Conservation (phyloP, 2,113 vertebrate genomes). For the Archocentrus centrarchus region DNA sequence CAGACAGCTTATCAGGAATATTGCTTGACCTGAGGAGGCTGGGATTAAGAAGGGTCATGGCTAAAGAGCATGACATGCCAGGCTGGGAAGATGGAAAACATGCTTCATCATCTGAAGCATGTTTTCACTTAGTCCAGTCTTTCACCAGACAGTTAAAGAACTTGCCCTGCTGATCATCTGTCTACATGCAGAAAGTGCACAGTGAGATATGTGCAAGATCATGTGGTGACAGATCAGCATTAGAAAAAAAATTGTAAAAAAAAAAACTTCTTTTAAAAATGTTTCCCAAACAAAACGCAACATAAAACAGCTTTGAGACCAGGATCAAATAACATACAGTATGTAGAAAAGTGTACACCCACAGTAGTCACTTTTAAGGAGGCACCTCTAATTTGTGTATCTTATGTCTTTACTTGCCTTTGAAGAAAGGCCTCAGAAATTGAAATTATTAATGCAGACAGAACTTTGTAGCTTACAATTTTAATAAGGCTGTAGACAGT, state of each 20-base stretch:
- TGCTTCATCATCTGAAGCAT: conserved; percentile 46
- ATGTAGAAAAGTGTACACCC: neutral
- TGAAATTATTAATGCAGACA: neutral
- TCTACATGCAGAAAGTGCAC: neutral
- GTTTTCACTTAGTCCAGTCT: conserved; percentile 40
- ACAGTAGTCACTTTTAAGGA: neutral
- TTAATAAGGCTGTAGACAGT: neutral
- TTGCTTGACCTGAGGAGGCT: conserved; percentile 18
- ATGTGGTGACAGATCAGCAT: neutral
- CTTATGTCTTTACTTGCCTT: neutral
- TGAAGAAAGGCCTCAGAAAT: neutral
- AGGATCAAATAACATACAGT: neutral
- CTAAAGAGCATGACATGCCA: conserved; percentile 17
- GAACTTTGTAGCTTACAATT: neutral
- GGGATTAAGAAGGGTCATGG: conserved; percentile 46
- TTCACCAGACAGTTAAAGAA: conserved; percentile 38
- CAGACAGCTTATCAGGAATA: conserved; percentile 32
- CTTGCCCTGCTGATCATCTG: neutral
- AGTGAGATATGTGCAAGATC: neutral
- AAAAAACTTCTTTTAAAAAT: neutral
- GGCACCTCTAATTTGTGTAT: neutral
- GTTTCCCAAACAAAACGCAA: neutral
- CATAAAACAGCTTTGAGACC: neutral
- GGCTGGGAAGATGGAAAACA: neutral
- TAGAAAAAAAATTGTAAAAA: neutral